Evolutionary conservation across 2,113 vertebrate species (phyloP).

Genomic region (Microcebus jonahi): DNA sequence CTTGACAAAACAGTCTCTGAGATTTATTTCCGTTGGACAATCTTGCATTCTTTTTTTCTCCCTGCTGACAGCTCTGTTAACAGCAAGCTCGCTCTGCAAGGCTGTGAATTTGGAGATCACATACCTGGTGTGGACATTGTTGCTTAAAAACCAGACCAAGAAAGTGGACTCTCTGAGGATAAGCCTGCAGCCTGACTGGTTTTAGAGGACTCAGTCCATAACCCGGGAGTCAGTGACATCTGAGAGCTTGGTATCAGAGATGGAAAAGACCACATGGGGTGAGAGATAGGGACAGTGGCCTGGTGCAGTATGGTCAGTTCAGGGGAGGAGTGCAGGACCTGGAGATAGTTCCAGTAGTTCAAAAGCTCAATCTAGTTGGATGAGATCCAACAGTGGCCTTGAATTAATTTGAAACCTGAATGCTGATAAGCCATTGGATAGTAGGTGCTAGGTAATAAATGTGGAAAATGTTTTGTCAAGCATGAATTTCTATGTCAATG

Average conservation of each 20-base stretch:
- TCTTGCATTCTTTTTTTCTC: conserved; percentile 34
- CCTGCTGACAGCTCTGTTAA: conserved; percentile 41
- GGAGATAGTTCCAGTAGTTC: neutral
- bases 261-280: neutral
- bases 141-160: conserved; percentile 32
- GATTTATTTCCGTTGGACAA: conserved; percentile 55
- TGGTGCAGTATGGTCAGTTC: neutral
- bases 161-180: neutral
- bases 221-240: neutral
- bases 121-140: neutral
- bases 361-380: neutral
- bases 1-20: conserved; percentile 29
- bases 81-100: neutral
- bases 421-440: neutral
- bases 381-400: neutral
- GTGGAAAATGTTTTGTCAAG: conserved; percentile 53
- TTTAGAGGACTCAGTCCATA: neutral
- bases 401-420: conserved; percentile 23
- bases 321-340: neutral
- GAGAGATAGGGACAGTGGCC: fast-evolving
- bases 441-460: neutral
- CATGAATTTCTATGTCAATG: neutral
- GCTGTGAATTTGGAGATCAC: neutral
- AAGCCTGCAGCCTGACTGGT: neutral
- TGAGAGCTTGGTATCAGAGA: neutral